Evolutionary conservation across 2,113 vertebrate genomes (phyloP), one percentile per base, ranked within the genome.

Genomic region (Semnornis frantzii): DNA sequence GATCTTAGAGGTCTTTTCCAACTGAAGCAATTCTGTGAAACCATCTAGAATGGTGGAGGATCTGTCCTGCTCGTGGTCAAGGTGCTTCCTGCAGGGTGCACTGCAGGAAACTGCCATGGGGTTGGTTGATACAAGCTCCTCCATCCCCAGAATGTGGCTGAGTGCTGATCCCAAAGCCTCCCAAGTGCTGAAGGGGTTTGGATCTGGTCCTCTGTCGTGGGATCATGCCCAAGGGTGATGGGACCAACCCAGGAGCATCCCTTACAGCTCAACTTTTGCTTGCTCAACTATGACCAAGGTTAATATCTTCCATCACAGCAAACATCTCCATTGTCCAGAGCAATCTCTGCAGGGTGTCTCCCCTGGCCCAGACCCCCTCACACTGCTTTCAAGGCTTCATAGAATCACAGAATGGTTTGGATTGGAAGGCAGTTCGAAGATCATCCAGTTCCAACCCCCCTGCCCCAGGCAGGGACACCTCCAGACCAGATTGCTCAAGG

Each of bases 271-370:
- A 39, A 65, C 3, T 0, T 64, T 28, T 14, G 7, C 59, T 48
- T 15, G 7, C 57, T 30, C 14, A 0, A 4, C 50, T 1, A 0
- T 4, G 37, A 10, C n/a, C 42, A 4, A 20, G 37, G 4, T 78
- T 8, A 1, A 3, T 1, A 0, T 1, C 0, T 1, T 44, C n/a
- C 1, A 44, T 24, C 34, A 5, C 33, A 1, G 12, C 1, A 11
- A 66, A 27, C 18, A 0, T 23, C 52, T 23, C 31, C 2, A 3
- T 3, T 5, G 17, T 25, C 33, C 31, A 1, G 27, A 27, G 33
- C 52, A 2, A 1, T 4, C 20, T 1, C 54, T 1, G 2, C 9
- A 13, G 74, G 66, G 13, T 46, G 6, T 34, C 6, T 37, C 28
- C 8, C 16, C 37, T 44, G 14, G 42, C 44, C n/a, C 4, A 0